Base-by-base conservation (phyloP, 2,888 invertebrate species). In the Ophonus ardosiacus region DNA sequence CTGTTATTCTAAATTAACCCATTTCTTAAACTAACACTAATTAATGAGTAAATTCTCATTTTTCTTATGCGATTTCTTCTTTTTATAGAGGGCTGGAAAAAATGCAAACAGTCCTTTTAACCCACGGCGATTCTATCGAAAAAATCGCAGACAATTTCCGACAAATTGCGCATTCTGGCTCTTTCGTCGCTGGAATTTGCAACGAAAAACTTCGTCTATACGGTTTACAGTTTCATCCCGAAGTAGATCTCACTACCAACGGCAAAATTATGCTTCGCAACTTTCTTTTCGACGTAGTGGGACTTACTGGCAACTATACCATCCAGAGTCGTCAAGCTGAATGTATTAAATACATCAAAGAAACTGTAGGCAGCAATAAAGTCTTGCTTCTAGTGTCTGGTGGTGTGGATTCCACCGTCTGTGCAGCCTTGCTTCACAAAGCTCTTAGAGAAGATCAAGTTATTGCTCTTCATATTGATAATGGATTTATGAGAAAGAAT, bases 381-480 rank as follows among this genome's bases (percentile, higher is more conserved):
- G 98, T 91, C 74, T 89, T 98, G 96, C 94, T 98, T 90, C 92
- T 99, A 89, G 96, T 98, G 81, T 99, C 99, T 91, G 99, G 99
- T 18, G 99, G 99, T 31, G 99, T 99, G 5, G 99, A 99, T 92
- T 99, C 99, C 0, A 98, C 99, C n/a, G 99, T 99, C 8, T 99
- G 99, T 92, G 99, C 99, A 31, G 99, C 99, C 21, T 92, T 99
- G 86, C 93, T 99, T 81, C 96, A 97, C 91, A 96, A 96, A 90
- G 98, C 99, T 8, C 93, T 99, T 78, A 94, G 95, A 86, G 95
- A 96, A 88, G 96, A 97, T 88, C 98, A 98, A 92, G 95, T 99
- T 85, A 97, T 99, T 89, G 99, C 99, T 38, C 94, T 99, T 87
- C 99, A 99, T 92, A 97, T 99, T 88, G 99, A 99, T 91, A 99